Base-by-base conservation (phyloP, 2,888 invertebrate species). In the Creontiades dilutus region DNA sequence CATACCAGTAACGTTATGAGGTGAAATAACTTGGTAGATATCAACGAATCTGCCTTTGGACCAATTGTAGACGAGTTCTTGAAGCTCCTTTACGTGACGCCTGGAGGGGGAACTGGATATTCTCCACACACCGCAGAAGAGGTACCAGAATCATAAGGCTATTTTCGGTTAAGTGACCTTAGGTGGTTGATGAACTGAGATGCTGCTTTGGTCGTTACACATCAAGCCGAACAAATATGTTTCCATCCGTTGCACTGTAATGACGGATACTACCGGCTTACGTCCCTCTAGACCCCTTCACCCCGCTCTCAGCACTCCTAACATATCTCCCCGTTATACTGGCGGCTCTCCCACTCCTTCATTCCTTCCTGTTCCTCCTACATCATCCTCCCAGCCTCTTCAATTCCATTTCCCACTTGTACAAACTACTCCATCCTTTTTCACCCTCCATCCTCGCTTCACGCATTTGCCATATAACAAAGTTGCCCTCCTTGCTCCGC, bases 331-430 rank as follows among this genome's bases (percentile, higher is more conserved):
- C 61, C 61, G 61, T 61, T 61, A 61, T 61, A 61, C 61, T 19
- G 61, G 19, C 61, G 61, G 61, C 61, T 61, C 61, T 61, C 16
- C 61, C 61, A 19, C n/a, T 61, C 61, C n/a, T 61, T 61, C 61
- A 61, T 61, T 19, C 9, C n/a, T 2, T n/a, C 61, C 19, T 61
- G 14, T 61, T n/a, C 48, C 48, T 48, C 57, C 57, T 61, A 61
- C 61, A 19, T 61, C 61, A 9, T 19, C 61, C 19, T 61, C 19
- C 19, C 16, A 9, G 61, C n/a, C 0, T 61, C 61, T 61, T 61
- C 61, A 61, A 61, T 61, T 61, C 61, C 61, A 61, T 61, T 61
- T 61, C 61, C 61, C 61, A 61, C 61, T 61, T 61, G 61, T 61
- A 61, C 61, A 61, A 61, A 61, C 61, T 61, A 61, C 61, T 61